phyloP scores from a whole-genome alignment of 2,888 invertebrate species.

The Elmis aenea region DNA sequence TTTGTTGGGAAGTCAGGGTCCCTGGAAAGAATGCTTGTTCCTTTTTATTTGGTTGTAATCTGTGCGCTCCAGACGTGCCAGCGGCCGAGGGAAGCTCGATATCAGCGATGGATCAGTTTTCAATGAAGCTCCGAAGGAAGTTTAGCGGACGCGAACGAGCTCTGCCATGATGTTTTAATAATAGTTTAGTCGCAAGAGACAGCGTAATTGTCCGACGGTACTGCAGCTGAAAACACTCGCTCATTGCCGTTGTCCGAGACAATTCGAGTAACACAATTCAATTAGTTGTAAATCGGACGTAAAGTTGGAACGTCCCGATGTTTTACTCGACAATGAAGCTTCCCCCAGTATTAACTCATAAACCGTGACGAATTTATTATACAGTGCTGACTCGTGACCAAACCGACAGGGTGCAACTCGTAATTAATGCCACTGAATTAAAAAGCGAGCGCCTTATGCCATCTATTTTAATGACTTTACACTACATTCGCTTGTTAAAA shows the following conservation, averaged over 20 bases:
- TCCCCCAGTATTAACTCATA: constrained; percentile 27
- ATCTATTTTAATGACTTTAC: too few relatives aligned
- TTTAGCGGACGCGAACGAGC: constrained; percentile 18
- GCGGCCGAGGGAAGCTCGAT: constrained; percentile 24
- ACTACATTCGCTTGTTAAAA: too few relatives aligned
- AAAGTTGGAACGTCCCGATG: constrained; percentile 25
- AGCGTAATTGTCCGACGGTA: constrained; percentile 24
- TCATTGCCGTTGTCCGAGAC: constrained; percentile 23
- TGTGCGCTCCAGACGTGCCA: constrained; percentile 26
- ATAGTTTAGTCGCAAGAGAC: constrained; percentile 30
- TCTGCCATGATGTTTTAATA: constrained; percentile 31
- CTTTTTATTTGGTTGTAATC: constrained; percentile 29
- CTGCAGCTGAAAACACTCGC: constrained; percentile 14
- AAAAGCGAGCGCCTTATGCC: too few relatives aligned
- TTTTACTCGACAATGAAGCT: constrained; percentile 22
- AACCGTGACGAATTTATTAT: too few relatives aligned
- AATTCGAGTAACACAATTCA: constrained; percentile 25
- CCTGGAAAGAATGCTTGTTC: constrained; percentile 24
- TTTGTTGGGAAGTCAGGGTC: constrained; percentile 13
- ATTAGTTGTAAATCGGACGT: constrained; percentile 31
- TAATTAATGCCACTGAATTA: too few relatives aligned
- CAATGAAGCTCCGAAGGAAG: constrained; percentile 28
- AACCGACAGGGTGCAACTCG: too few relatives aligned
- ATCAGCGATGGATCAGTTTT: constrained; percentile 29
- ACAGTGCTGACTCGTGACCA: too few relatives aligned